Evolutionary conservation across 2,888 invertebrate species (phyloP), one percentile per base, ranked within the genome.

Genomic region (Microplitis deprimator): DNA sequence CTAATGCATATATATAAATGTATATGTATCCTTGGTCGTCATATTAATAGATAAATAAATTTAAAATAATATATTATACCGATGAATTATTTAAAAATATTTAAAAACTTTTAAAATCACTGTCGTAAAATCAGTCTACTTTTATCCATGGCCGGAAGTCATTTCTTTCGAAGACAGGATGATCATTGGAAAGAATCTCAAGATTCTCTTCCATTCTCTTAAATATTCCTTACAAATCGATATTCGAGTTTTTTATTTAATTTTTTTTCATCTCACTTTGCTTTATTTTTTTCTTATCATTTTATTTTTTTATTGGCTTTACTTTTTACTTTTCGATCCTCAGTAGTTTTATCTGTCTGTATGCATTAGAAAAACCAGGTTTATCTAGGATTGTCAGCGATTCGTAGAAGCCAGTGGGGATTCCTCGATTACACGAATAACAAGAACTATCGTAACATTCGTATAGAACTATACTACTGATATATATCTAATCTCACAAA

Each of bases 341-440:
- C 41, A 59, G 59, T 73, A 64, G 10, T 13, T 73, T 72, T 60
- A 39, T 41, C 40, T 65, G 50, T 72, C 59, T 50, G 20, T 70
- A n/a, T 70, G 70, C 60, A 70, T 70, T 70, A 60, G 13, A 70
- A 73, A 59, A 65, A 64, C 17, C n/a, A 6, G 59, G 67, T 74
- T 74, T 59, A 74, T 68, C 74, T 38, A 62, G 16, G 38, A 75
- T 75, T 41, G 62, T 69, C 29, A 65, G 65, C 65, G 41, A 65
- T 64, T 73, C 73, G 73, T 65, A 64, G 73, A 73, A 73, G 41
- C 17, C 40, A 75, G 50, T 39, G 68, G 75, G 69, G 17, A 69
- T 75, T 75, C 41, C 69, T 29, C 61, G 62, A 75, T 75, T 69
- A 69, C 69, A 50, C 50, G 39, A 69, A 69, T 68, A 60, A 75